Evolutionary conservation across 2,113 vertebrate genomes (phyloP), one percentile per base, ranked within the genome.

Genomic region (Gymnogyps californianus): DNA sequence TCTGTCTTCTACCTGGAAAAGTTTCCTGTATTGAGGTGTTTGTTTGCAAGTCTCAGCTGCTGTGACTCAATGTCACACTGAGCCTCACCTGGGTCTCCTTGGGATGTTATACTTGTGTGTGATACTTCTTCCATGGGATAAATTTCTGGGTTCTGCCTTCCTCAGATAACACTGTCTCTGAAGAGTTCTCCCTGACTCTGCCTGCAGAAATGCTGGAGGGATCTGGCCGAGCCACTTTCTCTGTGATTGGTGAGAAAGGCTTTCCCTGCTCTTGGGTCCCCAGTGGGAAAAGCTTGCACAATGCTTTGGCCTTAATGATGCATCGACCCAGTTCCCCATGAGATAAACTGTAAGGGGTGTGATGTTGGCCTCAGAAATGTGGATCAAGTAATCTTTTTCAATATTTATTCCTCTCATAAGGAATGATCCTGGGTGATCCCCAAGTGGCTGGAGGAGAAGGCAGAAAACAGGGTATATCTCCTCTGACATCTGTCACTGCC

Each of bases 141-240:
- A 64, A 80, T 85, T 75, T 78, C 62, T 62, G 74, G 10, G 11
- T 57, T 94, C 78, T 95, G 26, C 59, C 51, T 87, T 67, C 81
- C 59, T 47, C 83, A 98, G 98, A 93, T 80, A 96, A 95, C 24
- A 87, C 91, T 3, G 17, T 71, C 52, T 91, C 92, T 42, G 95
- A 98, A 67, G 95, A 94, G 4, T 74, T 98, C 88, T 93, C 96
- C 49, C 46, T 98, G 91, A 57, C 66, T 7, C 55, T 98, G 55
- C 98, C 97, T 42, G 82, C 12, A 40, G 88, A 89, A 54, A 87
- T 96, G 36, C 58, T 97, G 75, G 88, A 96, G 69, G 96, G 91
- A 75, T 97, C 96, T 91, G 94, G 71, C 38, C 42, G 28, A 92
- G 96, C 87, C 71, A 93, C 21, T 3, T 89, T 97, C 47, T 96